Percentiles rank a stretch among this genome's conserved stretches.
phyloP scores from a whole-genome alignment of 2,888 invertebrate genomes.

The Xanthorhoe spadicearia region DNA sequence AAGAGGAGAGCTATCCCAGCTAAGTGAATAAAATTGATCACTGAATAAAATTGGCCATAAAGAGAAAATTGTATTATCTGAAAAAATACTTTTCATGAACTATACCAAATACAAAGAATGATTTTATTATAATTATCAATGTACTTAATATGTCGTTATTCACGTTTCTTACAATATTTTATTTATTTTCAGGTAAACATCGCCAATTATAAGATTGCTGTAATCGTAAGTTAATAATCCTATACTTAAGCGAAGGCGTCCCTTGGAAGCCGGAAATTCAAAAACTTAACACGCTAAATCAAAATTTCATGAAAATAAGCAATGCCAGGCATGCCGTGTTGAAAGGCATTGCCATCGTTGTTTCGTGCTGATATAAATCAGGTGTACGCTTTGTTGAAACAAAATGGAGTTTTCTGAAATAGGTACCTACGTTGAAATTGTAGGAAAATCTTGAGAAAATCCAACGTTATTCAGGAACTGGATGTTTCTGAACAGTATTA shows the following conservation, averaged over 20 bases:
- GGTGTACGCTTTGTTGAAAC: background rate
- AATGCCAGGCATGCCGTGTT: slow-evolving; percentile 3
- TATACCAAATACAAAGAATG: background rate
- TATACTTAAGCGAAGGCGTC: background rate
- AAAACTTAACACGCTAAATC: slow-evolving; percentile 10
- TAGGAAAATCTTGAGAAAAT: background rate
- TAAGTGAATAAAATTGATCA: too few species aligned
- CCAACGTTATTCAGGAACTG: background rate
- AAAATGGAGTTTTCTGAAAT: slow-evolving; percentile 13
- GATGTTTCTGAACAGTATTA: too few species aligned
- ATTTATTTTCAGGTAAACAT: slow-evolving; percentile 15
- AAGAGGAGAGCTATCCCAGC: too few species aligned
- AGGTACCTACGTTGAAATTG: background rate
- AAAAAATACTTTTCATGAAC: too few species aligned
- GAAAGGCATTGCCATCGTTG: slow-evolving; percentile 8
- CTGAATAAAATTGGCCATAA: too few species aligned
- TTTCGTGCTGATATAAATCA: slow-evolving; percentile 6
- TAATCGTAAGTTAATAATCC: background rate
- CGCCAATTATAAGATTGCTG: background rate
- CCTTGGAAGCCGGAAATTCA: slow-evolving; percentile 4
- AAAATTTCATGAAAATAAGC: slow-evolving; percentile 1
- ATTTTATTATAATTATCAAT: background rate
- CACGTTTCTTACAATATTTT: background rate
- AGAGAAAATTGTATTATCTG: too few species aligned
- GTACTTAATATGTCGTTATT: background rate